Percentiles rank a stretch among this genome's conserved stretches.
These are phyloP conservation scores for Polypedilum vanderplanki DNA, from an alignment of 1,140 invertebrate genomes.

Conservation along the genomic window DNA sequence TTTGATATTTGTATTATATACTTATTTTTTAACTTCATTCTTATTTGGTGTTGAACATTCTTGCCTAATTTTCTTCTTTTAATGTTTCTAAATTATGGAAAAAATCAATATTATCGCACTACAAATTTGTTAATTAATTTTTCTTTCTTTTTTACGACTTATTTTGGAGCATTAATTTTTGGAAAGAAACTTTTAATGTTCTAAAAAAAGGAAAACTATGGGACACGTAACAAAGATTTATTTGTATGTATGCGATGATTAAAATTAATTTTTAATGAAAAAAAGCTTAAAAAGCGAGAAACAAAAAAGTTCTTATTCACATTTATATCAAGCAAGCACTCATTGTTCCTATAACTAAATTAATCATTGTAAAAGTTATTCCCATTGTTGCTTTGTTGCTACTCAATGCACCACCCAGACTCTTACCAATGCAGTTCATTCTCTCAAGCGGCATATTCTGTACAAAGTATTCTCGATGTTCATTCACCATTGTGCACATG, in stretches of 20 bases:
- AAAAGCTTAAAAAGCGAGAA: neutral
- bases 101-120: constrained; percentile 13
- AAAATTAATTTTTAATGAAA: neutral
- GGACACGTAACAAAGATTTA: neutral
- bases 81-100: constrained; percentile 19
- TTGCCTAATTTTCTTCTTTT: neutral
- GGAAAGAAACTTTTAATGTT: neutral
- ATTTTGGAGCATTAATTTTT: neutral
- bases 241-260: too few species aligned
- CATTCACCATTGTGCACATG: constrained; percentile 63
- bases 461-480: constrained; percentile 72
- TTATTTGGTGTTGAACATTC: neutral
- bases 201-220: neutral
- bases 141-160: neutral
- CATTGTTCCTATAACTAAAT: neutral
- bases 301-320: too few species aligned
- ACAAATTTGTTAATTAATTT: neutral
- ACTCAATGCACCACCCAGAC: constrained; percentile 40
- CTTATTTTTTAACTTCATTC: too few species aligned
- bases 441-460: constrained; percentile 70
- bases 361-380: neutral
- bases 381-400: constrained; percentile 13
- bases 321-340: constrained; percentile 15
- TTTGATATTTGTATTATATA: neutral
- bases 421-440: constrained; percentile 70